Base-by-base conservation (phyloP, 2,113 vertebrate species). In the Tupaia tana region DNA sequence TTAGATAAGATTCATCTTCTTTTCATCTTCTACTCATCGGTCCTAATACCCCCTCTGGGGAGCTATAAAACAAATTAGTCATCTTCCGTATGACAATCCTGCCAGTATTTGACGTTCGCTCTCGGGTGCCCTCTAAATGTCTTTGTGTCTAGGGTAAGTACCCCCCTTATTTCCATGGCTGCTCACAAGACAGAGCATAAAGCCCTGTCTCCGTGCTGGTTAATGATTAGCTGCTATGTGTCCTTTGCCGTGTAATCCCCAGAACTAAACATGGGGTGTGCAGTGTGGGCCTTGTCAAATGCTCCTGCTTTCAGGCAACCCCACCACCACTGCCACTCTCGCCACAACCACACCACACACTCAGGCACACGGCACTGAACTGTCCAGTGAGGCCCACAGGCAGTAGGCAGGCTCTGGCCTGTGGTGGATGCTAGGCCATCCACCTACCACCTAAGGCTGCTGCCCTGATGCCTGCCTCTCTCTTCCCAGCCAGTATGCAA, bases 401-500 rank as follows among this genome's bases (percentile, higher is more conserved):
- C 61, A 22, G 18, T 8, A 3, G 19, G 34, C 54, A 1, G 52
- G 14, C 58, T 59, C 69, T 74, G 29, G 8, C 67, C 19, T 6
- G 24, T 1, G 7, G 43, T 6, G 0, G 64, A 22, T 34, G 25
- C 59, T 25, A 58, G 16, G 29, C 34, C 7, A 13, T n/a, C 16
- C 25, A 43, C 43, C 29, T 1, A 24, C 25, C 5, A 24, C 27
- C 61, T 27, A 11, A 9, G 7, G 6, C 1, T 6, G 7, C 80
- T 3, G 7, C 22, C n/a, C 58, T 18, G 0, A 27, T 70, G 67
- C 27, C 58, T 61, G 27, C 29, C 13, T 13, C 19, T 24, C 58
- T 81, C 59, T 59, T 34, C 22, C 5, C 43, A 43, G 43, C 31
- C 9, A 24, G 19, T 25, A 25, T 54, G 25, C 61, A 77, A 82